Evolutionary conservation across 2,797 vertebrate genomes (phyloP).

Genomic region (Lepilemur ruficaudatus): DNA sequence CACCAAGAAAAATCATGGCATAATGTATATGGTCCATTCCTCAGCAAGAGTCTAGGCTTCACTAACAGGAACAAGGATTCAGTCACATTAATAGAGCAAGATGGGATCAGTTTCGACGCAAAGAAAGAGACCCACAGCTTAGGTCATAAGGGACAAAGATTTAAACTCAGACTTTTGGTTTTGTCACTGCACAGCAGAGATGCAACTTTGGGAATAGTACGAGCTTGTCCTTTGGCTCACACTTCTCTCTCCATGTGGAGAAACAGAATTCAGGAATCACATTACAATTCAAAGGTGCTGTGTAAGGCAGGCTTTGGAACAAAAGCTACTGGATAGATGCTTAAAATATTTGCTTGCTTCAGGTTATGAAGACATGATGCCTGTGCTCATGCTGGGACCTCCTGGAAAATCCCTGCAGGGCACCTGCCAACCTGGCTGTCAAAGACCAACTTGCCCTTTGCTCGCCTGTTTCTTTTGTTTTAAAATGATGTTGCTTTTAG

Average conservation of each 20-base stretch:
- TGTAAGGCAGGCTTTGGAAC: background rate
- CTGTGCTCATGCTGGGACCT: background rate
- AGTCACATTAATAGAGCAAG: background rate
- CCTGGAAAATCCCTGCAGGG: background rate
- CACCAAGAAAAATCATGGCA: background rate
- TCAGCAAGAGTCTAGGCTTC: background rate
- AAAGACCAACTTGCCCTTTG: background rate
- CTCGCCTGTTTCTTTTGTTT: background rate
- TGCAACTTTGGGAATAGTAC: background rate
- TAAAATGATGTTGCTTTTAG: background rate
- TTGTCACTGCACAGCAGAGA: background rate
- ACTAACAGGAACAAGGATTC: background rate
- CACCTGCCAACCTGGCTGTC: background rate
- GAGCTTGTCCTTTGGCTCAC: background rate
- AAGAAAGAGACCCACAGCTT: background rate
- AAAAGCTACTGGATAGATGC: background rate
- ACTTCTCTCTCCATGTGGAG: background rate
- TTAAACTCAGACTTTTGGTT: background rate
- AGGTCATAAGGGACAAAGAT: background rate
- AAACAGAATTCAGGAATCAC: background rate
- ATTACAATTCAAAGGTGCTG: background rate
- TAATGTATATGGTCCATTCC: background rate
- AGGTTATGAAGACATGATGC: background rate
- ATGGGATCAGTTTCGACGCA: background rate
- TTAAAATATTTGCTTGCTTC: background rate